A percentile compares a stretch with the other conserved stretches of the same genome.
phyloP scores from a whole-genome alignment of 2,113 vertebrate species.

The Aptenodytes forsteri region DNA sequence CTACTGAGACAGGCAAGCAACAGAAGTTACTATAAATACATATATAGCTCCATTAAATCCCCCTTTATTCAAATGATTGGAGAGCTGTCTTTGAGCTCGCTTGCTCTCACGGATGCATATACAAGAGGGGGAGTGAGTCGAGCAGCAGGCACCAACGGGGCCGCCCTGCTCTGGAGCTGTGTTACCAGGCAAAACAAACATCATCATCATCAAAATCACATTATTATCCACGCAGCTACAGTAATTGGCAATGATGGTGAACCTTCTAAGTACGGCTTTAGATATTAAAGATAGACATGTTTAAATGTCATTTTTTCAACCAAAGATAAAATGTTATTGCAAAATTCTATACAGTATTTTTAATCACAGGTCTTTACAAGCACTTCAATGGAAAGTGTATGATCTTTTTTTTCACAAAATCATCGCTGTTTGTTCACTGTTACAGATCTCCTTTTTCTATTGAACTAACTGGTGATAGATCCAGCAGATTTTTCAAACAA shows the following conservation, averaged over 20 bases:
- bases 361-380: not conserved
- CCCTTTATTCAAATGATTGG: not conserved
- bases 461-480: not conserved
- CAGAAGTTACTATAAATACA: not conserved
- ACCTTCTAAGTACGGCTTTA: not conserved
- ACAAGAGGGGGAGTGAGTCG: not conserved
- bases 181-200: not conserved
- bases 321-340: not conserved
- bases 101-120: accelerated
- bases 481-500: not conserved
- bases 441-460: not conserved
- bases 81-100: not conserved
- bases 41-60: not conserved
- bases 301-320: not conserved
- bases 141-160: not conserved
- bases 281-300: not conserved
- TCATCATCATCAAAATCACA: not conserved
- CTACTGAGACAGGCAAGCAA: not conserved
- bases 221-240: not conserved
- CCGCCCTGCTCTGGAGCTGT: not conserved
- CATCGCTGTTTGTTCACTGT: not conserved
- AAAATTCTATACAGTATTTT: not conserved
- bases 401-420: not conserved
- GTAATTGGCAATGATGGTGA: not conserved
- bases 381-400: not conserved